phyloP scores from a whole-genome alignment of 2,797 vertebrate species.

The Borostomias antarcticus region DNA sequence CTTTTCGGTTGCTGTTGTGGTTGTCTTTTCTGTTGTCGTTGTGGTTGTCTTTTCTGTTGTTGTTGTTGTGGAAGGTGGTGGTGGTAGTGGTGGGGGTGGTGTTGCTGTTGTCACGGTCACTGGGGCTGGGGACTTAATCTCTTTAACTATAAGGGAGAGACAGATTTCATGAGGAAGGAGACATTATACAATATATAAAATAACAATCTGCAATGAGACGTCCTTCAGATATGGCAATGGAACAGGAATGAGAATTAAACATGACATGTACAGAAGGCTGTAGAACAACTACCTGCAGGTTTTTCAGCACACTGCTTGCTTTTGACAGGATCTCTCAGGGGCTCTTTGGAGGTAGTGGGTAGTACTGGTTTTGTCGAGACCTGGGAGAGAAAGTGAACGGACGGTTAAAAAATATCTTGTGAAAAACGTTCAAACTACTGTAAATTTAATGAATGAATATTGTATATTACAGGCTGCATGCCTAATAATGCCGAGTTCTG shows the following conservation, averaged over 20 bases:
- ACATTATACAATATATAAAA: no score
- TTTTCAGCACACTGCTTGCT: conserved; percentile 44
- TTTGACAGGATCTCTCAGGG: conserved; percentile 36
- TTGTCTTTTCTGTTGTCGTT: no score
- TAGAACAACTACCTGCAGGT: conserved; percentile 54
- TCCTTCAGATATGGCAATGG: not conserved
- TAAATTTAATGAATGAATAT: no score
- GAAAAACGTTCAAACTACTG: no score
- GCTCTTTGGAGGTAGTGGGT: conserved; percentile 40
- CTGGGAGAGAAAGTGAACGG: no score
- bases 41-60: not conserved
- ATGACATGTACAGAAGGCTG: not conserved
- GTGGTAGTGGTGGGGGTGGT: not conserved
- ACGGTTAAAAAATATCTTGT: not conserved
- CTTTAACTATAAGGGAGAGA: conserved; percentile 21
- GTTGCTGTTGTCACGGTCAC: conserved; percentile 33
- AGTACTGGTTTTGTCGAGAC: conserved; percentile 29
- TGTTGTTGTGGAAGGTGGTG: not conserved
- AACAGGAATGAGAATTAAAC: not conserved
- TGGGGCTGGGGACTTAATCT: conserved; percentile 20
- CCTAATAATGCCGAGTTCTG: not conserved
- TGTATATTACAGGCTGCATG: not conserved
- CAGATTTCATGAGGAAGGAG: not conserved
- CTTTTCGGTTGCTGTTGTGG: not conserved
- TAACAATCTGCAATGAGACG: no score